Evolutionary conservation across 2,888 invertebrate genomes (phyloP).

Genomic region (Pilophorus perplexus): DNA sequence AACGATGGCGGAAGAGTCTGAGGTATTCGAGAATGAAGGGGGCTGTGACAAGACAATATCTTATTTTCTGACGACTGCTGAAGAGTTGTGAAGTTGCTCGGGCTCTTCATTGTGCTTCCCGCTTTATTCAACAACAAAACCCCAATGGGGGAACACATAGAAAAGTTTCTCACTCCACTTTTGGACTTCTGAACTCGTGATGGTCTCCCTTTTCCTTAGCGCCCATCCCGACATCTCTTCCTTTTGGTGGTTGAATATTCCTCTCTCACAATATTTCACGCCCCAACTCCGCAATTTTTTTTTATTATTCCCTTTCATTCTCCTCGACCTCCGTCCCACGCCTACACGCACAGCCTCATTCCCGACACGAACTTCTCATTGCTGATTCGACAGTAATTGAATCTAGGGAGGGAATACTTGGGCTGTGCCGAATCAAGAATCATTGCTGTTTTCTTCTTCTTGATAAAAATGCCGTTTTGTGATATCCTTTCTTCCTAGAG

Average conservation of each 20-base stretch:
- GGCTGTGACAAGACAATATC: slow-evolving; percentile 40
- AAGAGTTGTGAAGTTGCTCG: slow-evolving; percentile 38
- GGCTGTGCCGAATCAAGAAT: no score
- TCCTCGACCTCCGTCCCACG: not conserved
- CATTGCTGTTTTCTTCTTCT: no score
- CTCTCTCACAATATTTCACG: slow-evolving; percentile 35
- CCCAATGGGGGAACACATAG: slow-evolving; percentile 40
- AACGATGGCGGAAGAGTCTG: no score
- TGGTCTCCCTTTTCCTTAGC: slow-evolving; percentile 20
- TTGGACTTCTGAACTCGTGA: slow-evolving; percentile 40
- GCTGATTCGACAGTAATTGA: no score
- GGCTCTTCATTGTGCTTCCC: slow-evolving; percentile 39
- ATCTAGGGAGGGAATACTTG: no score
- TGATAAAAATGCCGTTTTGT: no score
- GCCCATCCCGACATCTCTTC: slow-evolving; percentile 16
- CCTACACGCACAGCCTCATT: not conserved
- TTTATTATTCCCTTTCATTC: not conserved
- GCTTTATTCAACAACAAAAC: slow-evolving; percentile 43
- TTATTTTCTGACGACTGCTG: slow-evolving; percentile 35
- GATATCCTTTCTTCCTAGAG: no score
- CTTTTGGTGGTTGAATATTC: slow-evolving; percentile 37
- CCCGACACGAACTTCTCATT: not conserved
- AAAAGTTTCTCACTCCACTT: slow-evolving; percentile 38
- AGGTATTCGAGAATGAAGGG: not conserved
- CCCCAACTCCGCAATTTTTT: slow-evolving; percentile 31